A percentile compares a stretch with the other conserved stretches of the same genome.
These are phyloP conservation scores for Acanthurus tractus DNA, from an alignment of 2,797 vertebrate species.

Conservation along the genomic window DNA sequence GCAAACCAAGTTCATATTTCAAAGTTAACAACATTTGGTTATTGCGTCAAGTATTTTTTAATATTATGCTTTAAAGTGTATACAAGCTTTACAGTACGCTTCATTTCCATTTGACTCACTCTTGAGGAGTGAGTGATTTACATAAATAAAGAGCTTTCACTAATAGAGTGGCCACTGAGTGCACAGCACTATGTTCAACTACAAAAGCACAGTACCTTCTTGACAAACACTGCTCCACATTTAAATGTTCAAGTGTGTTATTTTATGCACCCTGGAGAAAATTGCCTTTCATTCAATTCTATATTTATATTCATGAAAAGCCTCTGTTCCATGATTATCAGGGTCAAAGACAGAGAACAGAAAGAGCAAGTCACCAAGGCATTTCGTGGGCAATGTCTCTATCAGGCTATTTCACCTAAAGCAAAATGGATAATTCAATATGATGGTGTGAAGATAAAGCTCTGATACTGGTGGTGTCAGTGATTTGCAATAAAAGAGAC, in stretches of 20 bases:
- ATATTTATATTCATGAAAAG: constrained; percentile 77
- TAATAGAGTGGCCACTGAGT: constrained; percentile 35
- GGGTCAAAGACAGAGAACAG: constrained; percentile 68
- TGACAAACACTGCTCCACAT: constrained; percentile 50
- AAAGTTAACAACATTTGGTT: constrained; percentile 1
- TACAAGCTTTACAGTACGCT: constrained; percentile 6
- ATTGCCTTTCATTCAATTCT: constrained; percentile 59
- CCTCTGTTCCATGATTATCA: constrained; percentile 67
- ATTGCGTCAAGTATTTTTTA: constrained; percentile 16
- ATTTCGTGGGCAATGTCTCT: constrained; percentile 63
- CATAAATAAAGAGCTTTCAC: constrained; percentile 36
- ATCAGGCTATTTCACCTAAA: constrained; percentile 66
- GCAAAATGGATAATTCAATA: constrained; percentile 74
- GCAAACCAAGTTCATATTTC: neutral
- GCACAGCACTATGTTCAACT: constrained; percentile 25
- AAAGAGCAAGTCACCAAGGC: constrained; percentile 60
- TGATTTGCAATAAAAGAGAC: constrained; percentile 65
- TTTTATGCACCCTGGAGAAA: constrained; percentile 63
- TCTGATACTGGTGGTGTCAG: constrained; percentile 52
- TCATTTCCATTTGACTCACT: constrained; percentile 36
- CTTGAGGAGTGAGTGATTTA: constrained; percentile 37
- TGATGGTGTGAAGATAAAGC: constrained; percentile 59
- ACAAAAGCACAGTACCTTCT: constrained; percentile 43
- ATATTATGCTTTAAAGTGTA: neutral
- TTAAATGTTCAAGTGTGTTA: constrained; percentile 62